Base-by-base conservation (phyloP, 2,888 invertebrate genomes). In the Argyresthia albistria region DNA sequence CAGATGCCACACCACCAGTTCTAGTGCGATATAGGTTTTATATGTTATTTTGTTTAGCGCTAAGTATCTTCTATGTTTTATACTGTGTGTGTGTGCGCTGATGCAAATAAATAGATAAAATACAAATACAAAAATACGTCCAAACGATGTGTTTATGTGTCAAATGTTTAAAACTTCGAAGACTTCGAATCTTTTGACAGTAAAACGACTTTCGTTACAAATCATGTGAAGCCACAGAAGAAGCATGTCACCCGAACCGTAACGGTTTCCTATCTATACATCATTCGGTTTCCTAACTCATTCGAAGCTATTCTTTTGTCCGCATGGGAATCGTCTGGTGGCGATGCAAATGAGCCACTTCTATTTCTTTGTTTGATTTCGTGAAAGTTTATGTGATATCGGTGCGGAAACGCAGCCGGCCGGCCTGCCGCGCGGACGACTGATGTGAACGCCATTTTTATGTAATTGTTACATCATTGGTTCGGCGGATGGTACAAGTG, bases 281-380 rank as follows among this genome's bases (percentile, higher is more conserved):
- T 48, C 48, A 45, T 45, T 45, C 45, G 14, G 37, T 48, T 50
- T 50, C 37, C 50, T 73, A 80, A 80, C 80, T 79, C 79, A 80
- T 81, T 76, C 76, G 74, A 76, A 79, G 83, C 78, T 80, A 83
- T 83, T 84, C 84, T 80, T 75, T 87, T 87, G 84, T 87, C 80
- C 80, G 79, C 80, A 80, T 87, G 86, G 82, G 86, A 87, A 84
- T 71, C 25, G n/a, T 46, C 8, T 36, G 45, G 46, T 43, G 15
- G 50, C 25, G 76, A 87, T 87, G 86, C 79, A 86, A 87, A 86
- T 86, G 84, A 84, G 80, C 73, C 67, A 67, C 75, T 77, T 81
- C 79, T 78, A 83, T 84, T 83, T 86, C 86, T 86, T 86, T 86
- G 86, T 86, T 86, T 86, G 86, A 86, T 86, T 83, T 86, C 83